Evolutionary conservation across 2,797 vertebrate species (phyloP).

Genomic region (Halcyon leucocephala): DNA sequence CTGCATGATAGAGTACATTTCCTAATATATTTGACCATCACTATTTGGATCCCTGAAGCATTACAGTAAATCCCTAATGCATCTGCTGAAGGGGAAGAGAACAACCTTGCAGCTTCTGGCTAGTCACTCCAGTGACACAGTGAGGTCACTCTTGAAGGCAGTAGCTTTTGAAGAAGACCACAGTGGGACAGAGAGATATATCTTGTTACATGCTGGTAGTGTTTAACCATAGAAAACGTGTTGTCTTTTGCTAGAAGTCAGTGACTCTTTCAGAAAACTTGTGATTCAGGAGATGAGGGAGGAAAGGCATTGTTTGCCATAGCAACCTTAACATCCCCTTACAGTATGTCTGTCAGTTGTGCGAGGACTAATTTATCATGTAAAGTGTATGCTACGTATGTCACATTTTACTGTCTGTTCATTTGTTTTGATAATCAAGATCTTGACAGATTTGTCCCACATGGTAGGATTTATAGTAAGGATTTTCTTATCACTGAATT

Average conservation of each 20-base stretch:
- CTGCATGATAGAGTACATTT: not conserved
- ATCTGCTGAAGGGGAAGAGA: not conserved
- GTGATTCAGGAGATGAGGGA: slow-evolving; percentile 48
- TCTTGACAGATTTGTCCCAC: slow-evolving; percentile 76
- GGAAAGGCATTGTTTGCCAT: slow-evolving; percentile 68
- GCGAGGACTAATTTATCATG: slow-evolving; percentile 75
- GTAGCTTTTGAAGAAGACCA: not conserved
- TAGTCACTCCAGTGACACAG: not conserved
- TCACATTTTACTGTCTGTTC: slow-evolving; percentile 76
- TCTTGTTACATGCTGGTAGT: not conserved
- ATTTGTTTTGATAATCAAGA: slow-evolving; percentile 82
- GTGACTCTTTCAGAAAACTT: slow-evolving; percentile 61
- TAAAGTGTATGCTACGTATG: slow-evolving; percentile 67
- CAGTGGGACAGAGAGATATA: not conserved
- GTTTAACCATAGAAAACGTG: not conserved
- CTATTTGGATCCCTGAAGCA: not conserved
- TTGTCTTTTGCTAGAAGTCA: slow-evolving; percentile 4
- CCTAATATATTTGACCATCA: slow-evolving; percentile 4
- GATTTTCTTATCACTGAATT: slow-evolving; percentile 74
- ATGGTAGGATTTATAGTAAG: slow-evolving; percentile 76
- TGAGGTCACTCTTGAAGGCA: not conserved
- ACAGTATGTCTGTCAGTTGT: slow-evolving; percentile 54
- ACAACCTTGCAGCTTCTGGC: not conserved
- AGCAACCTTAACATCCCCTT: slow-evolving; percentile 74
- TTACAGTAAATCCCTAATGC: not conserved